These are phyloP conservation scores for Amphiprion ocellaris DNA, from an alignment of 2,113 vertebrate genomes.

Conservation along the genomic window DNA sequence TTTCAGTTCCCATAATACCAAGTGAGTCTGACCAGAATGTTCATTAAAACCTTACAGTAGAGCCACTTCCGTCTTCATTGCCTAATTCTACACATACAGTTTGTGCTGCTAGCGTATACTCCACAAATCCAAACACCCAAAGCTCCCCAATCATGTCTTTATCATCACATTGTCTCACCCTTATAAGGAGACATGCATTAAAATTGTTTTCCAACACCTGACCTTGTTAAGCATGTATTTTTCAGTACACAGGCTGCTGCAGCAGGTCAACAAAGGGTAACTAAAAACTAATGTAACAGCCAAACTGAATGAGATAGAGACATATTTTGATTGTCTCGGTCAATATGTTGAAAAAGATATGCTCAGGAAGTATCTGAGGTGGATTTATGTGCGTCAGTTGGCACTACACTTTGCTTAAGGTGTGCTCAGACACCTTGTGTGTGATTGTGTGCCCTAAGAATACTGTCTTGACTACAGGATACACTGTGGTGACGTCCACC, in stretches of 20 bases:
- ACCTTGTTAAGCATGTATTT: slow-evolving; percentile 10
- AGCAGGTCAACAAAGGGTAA: slow-evolving; percentile 31
- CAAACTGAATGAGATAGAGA: slow-evolving; percentile 9
- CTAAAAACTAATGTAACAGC: slow-evolving; percentile 44
- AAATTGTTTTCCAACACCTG: neutral
- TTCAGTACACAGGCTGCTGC: slow-evolving; percentile 23
- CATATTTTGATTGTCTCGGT: slow-evolving; percentile 6
- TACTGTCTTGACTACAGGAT: slow-evolving; percentile 27
- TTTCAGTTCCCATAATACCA: slow-evolving; percentile 34
- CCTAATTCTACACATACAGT: neutral
- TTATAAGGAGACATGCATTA: slow-evolving; percentile 3
- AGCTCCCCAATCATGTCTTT: slow-evolving; percentile 7
- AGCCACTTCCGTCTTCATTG: slow-evolving; percentile 4
- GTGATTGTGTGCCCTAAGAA: slow-evolving; percentile 43
- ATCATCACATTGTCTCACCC: neutral
- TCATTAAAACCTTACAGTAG: slow-evolving; percentile 3
- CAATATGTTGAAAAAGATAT: slow-evolving; percentile 38
- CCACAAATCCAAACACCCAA: slow-evolving; percentile 15
- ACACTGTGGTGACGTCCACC: neutral
- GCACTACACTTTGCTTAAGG: slow-evolving; percentile 19
- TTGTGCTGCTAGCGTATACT: neutral
- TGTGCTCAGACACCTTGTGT: slow-evolving; percentile 27
- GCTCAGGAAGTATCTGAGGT: slow-evolving; percentile 21
- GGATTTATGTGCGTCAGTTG: slow-evolving; percentile 20
- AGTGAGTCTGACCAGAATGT: slow-evolving; percentile 44